phyloP scores from a whole-genome alignment of 2,113 vertebrate genomes.

The Fregata magnificens region DNA sequence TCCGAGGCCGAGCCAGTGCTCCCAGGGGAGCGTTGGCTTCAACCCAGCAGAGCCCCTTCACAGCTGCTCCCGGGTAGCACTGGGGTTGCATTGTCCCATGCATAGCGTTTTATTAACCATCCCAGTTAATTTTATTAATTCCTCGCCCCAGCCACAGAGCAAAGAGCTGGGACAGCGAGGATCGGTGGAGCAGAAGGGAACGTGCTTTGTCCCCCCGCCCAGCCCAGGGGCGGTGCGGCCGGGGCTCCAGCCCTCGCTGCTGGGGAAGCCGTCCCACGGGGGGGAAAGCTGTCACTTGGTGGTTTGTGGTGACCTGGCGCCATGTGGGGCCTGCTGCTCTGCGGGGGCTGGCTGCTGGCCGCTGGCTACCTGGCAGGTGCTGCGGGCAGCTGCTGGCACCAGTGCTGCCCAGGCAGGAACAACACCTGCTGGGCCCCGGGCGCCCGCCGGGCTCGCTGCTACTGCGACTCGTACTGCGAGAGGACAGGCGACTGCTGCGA shows the following conservation, averaged over 20 bases:
- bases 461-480: slow-evolving; percentile 86
- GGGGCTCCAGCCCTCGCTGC: background rate
- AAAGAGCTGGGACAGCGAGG: background rate
- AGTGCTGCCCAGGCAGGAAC: slow-evolving; percentile 83
- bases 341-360: slow-evolving; percentile 29
- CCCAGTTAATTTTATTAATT: background rate
- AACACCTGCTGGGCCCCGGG: slow-evolving; percentile 78
- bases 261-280: background rate
- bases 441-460: slow-evolving; percentile 71
- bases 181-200: slow-evolving; percentile 30
- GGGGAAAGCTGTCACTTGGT: background rate
- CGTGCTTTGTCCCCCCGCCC: background rate
- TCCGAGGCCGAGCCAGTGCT: rapidly evolving
- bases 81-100: background rate
- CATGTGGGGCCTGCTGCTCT: slow-evolving; percentile 2
- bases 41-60: background rate
- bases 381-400: slow-evolving; percentile 61
- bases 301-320: background rate
- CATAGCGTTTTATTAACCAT: background rate
- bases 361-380: background rate
- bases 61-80: background rate
- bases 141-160: rapidly evolving
- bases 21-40: background rate
- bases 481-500: slow-evolving; percentile 86
- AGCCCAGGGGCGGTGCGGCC: background rate